phyloP scores from a whole-genome alignment of 2,113 vertebrate genomes.

The Chionomys nivalis region DNA sequence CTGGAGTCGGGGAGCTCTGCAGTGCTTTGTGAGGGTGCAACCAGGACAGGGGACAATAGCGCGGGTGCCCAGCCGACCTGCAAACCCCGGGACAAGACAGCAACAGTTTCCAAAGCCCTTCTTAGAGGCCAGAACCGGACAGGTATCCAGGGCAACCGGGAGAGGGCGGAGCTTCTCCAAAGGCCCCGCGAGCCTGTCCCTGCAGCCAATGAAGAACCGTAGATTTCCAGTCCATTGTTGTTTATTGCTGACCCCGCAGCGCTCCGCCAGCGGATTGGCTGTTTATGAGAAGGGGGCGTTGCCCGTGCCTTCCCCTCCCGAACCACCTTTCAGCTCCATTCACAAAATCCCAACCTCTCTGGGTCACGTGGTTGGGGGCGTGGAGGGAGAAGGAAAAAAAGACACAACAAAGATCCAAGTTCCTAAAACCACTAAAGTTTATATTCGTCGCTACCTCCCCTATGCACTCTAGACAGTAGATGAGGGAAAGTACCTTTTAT shows the following conservation, averaged over 20 bases:
- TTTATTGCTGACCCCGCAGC: conserved; percentile 79
- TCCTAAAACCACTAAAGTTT: conserved; percentile 30
- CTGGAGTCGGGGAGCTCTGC: background rate
- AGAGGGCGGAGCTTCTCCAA: conserved; percentile 53
- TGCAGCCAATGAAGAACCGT: conserved; percentile 65
- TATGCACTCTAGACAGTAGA: background rate
- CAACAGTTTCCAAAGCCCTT: conserved; percentile 65
- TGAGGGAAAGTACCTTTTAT: background rate
- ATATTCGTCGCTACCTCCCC: background rate
- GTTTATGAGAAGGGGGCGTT: conserved; percentile 55
- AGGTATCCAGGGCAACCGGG: conserved; percentile 74
- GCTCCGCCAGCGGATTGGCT: conserved; percentile 77
- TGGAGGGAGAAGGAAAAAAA: conserved; percentile 34
- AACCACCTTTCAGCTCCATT: conserved; percentile 74
- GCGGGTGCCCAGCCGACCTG: background rate
- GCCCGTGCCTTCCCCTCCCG: background rate
- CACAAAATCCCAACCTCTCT: conserved; percentile 76
- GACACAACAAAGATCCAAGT: conserved; percentile 70
- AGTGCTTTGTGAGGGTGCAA: background rate
- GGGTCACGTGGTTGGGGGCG: conserved; percentile 70
- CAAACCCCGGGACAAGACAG: background rate
- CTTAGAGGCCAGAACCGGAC: background rate
- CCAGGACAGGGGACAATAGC: background rate
- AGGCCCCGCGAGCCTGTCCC: conserved; percentile 34
- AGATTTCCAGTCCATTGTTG: conserved; percentile 68